Evolutionary conservation across 2,113 vertebrate genomes (phyloP).

Genomic region (Larimichthys crocea): DNA sequence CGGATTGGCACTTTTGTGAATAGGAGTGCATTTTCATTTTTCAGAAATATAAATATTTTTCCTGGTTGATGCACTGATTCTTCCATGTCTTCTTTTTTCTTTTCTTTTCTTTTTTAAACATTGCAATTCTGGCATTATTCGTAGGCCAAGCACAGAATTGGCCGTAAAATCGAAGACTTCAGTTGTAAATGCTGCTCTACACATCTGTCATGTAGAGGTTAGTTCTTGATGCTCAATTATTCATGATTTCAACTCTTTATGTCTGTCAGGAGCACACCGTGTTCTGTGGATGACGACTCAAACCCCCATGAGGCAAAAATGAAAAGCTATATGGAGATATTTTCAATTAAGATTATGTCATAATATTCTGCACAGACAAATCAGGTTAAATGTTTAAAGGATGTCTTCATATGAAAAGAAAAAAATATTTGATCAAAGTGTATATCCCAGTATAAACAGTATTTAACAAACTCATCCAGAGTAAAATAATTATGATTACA

Average conservation of each 20-base stretch:
- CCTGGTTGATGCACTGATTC: slow-evolving; percentile 62
- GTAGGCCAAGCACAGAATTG: slow-evolving; percentile 51
- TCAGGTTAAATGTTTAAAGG: background rate
- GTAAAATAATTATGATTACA: background rate
- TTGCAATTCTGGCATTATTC: slow-evolving; percentile 61
- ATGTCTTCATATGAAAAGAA: background rate
- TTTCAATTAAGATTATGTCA: background rate
- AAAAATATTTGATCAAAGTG: background rate
- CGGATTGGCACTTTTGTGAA: slow-evolving; percentile 89
- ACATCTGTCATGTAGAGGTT: slow-evolving; percentile 36
- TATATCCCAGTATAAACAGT: background rate
- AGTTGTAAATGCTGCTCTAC: slow-evolving; percentile 62
- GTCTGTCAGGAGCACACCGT: slow-evolving; percentile 43
- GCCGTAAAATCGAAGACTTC: slow-evolving; percentile 52
- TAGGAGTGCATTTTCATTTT: slow-evolving; percentile 83
- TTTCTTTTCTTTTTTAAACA: slow-evolving; percentile 33
- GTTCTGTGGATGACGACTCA: slow-evolving; percentile 68
- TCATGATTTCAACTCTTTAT: slow-evolving; percentile 54
- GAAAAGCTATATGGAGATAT: background rate
- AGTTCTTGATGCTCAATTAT: slow-evolving; percentile 57
- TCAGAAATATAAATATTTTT: slow-evolving; percentile 69
- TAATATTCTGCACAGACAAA: background rate
- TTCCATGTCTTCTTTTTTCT: slow-evolving; percentile 24
- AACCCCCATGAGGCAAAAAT: background rate
- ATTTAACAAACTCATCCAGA: background rate